These are phyloP conservation scores for Penaeus japonicus DNA, from an alignment of 1,140 invertebrate species.

Conservation along the genomic window DNA sequence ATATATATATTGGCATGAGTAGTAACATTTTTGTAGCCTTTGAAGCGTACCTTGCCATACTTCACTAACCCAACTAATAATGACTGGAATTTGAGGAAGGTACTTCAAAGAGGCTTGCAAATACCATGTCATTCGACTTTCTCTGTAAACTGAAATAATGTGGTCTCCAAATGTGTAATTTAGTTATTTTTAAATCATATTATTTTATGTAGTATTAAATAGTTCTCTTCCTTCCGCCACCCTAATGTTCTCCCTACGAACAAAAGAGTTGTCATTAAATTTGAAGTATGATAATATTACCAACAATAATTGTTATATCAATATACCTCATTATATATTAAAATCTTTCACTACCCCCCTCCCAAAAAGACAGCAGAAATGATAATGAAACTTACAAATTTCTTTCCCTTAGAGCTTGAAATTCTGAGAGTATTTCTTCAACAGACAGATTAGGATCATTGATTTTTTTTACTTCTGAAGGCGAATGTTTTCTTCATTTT, in stretches of 20 bases:
- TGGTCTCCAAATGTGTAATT: too few relatives aligned
- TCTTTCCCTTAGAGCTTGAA: background rate
- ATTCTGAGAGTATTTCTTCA: background rate
- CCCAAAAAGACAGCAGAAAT: too few relatives aligned
- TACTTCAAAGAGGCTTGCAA: conserved; percentile 8
- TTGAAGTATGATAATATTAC: too few relatives aligned
- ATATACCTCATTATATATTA: too few relatives aligned
- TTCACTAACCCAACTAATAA: conserved; percentile 7
- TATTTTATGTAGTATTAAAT: too few relatives aligned
- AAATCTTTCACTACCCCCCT: too few relatives aligned
- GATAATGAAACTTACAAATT: too few relatives aligned
- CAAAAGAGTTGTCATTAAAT: too few relatives aligned
- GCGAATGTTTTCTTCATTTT: background rate
- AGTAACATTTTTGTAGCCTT: background rate
- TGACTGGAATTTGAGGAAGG: background rate
- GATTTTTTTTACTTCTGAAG: background rate
- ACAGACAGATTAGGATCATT: background rate
- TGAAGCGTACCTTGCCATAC: background rate
- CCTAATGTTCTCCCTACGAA: too few relatives aligned
- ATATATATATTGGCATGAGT: background rate
- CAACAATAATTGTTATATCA: too few relatives aligned
- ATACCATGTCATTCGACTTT: conserved; percentile 14
- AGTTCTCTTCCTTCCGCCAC: too few relatives aligned
- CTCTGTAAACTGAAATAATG: conserved; percentile 23
- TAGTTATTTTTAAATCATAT: too few relatives aligned